A percentile compares a stretch with the other conserved stretches of the same genome.
Conservation (phyloP, 2,888 invertebrate species). For the Thalpophila matura region DNA sequence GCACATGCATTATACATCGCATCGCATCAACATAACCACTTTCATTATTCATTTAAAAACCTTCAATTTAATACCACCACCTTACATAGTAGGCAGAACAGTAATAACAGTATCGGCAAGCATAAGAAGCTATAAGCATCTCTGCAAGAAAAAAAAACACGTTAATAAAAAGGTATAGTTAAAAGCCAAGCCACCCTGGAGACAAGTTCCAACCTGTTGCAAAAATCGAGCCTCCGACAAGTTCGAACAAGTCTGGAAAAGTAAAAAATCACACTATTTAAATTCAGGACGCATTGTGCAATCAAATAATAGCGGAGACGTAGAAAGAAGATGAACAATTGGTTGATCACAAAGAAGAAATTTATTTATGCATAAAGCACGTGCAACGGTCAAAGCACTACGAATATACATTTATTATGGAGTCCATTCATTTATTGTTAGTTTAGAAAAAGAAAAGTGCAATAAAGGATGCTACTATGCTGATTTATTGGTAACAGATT, state of each 20-base stretch:
- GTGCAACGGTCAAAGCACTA: slow-evolving; percentile 66
- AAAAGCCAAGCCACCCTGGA: slow-evolving; percentile 43
- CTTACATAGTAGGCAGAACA: slow-evolving; percentile 42
- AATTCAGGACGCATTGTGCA: slow-evolving; percentile 65
- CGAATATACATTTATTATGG: slow-evolving; percentile 34
- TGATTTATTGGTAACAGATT: slow-evolving; percentile 11
- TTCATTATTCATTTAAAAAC: slow-evolving; percentile 59
- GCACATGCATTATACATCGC: slow-evolving; percentile 46
- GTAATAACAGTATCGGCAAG: slow-evolving; percentile 41
- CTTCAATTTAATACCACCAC: slow-evolving; percentile 47
- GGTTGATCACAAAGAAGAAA: slow-evolving; percentile 62
- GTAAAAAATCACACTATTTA: slow-evolving; percentile 50
- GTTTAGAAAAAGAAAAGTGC: slow-evolving; percentile 26
- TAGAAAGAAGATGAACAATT: slow-evolving; percentile 59
- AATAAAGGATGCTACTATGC: not conserved
- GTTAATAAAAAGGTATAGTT: slow-evolving; percentile 54
- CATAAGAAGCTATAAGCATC: slow-evolving; percentile 28
- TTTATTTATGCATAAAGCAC: slow-evolving; percentile 71
- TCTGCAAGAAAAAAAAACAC: slow-evolving; percentile 39
- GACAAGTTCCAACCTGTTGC: slow-evolving; percentile 83
- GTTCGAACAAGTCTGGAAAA: slow-evolving; percentile 70
- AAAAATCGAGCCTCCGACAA: slow-evolving; percentile 67
- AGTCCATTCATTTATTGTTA: slow-evolving; percentile 59
- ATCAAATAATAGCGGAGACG: slow-evolving; percentile 56
- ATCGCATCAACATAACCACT: slow-evolving; percentile 47